phyloP scores from a whole-genome alignment of 2,888 invertebrate species.

The Ochropacha duplaris region DNA sequence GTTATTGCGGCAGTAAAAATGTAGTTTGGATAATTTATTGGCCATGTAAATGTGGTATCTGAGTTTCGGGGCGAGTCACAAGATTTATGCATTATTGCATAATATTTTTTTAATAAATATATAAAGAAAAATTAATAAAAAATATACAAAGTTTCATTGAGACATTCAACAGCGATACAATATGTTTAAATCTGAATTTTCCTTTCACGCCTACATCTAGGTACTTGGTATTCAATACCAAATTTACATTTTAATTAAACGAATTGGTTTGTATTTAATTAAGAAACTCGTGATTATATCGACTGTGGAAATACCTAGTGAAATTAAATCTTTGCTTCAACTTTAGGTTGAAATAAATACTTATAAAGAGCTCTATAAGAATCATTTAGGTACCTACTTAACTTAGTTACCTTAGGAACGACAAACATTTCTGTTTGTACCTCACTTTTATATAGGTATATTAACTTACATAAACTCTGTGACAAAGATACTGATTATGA shows the following conservation, averaged over 20 bases:
- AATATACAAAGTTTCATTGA: not conserved
- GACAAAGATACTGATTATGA: too few relatives aligned
- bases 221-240: conserved; percentile 20
- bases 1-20: conserved; percentile 76
- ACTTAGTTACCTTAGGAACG: not conserved
- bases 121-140: conserved; percentile 7
- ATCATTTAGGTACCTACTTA: not conserved
- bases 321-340: not conserved
- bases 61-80: conserved; percentile 52
- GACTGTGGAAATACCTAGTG: conserved; percentile 9
- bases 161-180: conserved; percentile 15
- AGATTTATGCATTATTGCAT: conserved; percentile 57
- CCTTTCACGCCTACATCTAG: conserved; percentile 19
- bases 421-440: not conserved
- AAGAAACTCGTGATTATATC: conserved; percentile 23
- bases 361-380: not conserved
- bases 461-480: too few relatives aligned
- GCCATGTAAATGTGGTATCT: conserved; percentile 65
- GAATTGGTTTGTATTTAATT: conserved; percentile 21
- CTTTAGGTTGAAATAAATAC: not conserved
- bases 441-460: not conserved
- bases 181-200: conserved; percentile 15
- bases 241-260: conserved; percentile 38
- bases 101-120: conserved; percentile 45
- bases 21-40: conserved; percentile 77